Percentiles rank a stretch among this genome's conserved stretches.
Evolutionary conservation across 2,888 invertebrate species (phyloP).

Genomic region (Caenorhabditis macrosperma): DNA sequence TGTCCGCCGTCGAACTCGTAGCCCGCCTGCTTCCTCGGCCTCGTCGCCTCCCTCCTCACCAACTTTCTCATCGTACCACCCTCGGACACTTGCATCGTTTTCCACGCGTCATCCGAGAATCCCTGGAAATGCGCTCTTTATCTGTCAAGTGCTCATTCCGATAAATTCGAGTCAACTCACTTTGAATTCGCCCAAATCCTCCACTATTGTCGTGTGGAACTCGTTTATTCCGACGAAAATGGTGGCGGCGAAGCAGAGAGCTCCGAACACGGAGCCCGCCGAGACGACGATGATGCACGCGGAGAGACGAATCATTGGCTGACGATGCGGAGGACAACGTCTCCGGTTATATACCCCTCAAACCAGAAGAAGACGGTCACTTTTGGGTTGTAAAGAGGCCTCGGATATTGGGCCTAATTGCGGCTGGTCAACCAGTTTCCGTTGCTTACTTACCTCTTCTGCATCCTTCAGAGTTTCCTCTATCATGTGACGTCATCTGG

Average conservation of each 20-base stretch:
- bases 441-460: constrained; percentile 6
- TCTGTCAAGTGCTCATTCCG: no score
- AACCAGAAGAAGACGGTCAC: constrained; percentile 24
- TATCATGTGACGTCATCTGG: not conserved
- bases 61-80: constrained; percentile 25
- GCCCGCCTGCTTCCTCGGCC: constrained; percentile 25
- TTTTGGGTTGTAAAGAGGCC: constrained; percentile 16
- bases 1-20: constrained; percentile 43
- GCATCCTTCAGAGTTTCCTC: not conserved
- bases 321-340: not conserved
- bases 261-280: constrained; percentile 30
- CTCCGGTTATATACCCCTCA: constrained; percentile 11
- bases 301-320: constrained; percentile 26
- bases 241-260: constrained; percentile 30
- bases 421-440: constrained; percentile 8
- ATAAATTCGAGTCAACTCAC: no score
- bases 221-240: constrained; percentile 36
- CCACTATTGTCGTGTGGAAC: constrained; percentile 14
- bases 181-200: constrained; percentile 33
- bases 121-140: constrained; percentile 16
- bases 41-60: constrained; percentile 5
- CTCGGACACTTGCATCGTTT: constrained; percentile 47
- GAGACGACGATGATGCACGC: constrained; percentile 14
- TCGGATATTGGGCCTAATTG: constrained; percentile 40
- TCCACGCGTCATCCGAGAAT: constrained; percentile 45